A percentile compares a stretch with the other conserved stretches of the same genome.
These are phyloP conservation scores for Bergia puertoricense DNA, from an alignment of 92 coral and sea anemone species.

Conservation along the genomic window DNA sequence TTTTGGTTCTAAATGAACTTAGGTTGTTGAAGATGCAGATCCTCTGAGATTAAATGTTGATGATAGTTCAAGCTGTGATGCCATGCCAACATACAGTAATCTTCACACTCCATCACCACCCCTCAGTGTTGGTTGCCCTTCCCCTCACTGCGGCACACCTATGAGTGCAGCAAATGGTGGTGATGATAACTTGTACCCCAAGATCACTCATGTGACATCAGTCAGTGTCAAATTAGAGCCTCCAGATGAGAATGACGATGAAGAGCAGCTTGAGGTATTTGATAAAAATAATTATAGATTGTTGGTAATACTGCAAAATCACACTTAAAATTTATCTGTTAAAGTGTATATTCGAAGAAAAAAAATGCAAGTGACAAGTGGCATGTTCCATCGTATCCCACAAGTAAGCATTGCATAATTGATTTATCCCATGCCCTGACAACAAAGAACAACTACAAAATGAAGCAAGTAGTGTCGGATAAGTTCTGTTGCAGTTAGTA, in stretches of 20 bases:
- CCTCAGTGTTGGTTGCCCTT: conserved; percentile 57
- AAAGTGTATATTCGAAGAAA: too few relatives aligned
- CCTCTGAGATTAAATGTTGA: conserved; percentile 44
- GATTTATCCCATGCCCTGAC: too few relatives aligned
- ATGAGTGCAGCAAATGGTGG: conserved; percentile 59
- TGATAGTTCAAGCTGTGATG: conserved; percentile 40
- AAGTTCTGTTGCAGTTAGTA: too few relatives aligned
- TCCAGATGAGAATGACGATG: conserved; percentile 74
- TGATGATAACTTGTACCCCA: conserved; percentile 64
- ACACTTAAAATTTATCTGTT: background rate
- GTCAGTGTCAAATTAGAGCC: conserved; percentile 82
- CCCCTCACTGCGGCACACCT: conserved; percentile 51
- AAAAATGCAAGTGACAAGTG: too few relatives aligned
- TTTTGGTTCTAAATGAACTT: background rate
- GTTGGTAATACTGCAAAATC: background rate
- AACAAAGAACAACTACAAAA: too few relatives aligned
- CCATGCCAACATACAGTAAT: conserved; percentile 41
- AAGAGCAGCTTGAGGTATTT: conserved; percentile 62
- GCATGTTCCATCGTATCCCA: too few relatives aligned
- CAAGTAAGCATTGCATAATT: too few relatives aligned
- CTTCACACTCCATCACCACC: conserved; percentile 82
- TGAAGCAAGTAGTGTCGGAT: too few relatives aligned
- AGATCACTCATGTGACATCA: conserved; percentile 86
- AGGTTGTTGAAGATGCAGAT: conserved; percentile 39
- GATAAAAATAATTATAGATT: too few relatives aligned